Conservation (phyloP, 2,113 vertebrate genomes). For the Helogale parvula region DNA sequence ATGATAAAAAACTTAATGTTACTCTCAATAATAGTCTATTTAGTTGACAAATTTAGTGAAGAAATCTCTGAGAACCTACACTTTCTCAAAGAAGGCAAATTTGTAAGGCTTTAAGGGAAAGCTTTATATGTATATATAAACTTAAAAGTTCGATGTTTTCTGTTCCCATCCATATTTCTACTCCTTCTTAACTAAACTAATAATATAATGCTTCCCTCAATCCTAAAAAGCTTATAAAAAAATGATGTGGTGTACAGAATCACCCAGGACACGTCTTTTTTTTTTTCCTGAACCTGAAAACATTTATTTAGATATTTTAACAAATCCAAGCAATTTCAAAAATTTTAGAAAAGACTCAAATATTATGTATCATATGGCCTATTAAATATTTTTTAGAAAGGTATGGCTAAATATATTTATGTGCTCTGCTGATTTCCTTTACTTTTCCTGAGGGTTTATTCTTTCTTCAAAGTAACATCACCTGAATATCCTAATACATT, state of each 20-base stretch:
- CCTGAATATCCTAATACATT: neutral
- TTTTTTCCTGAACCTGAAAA: neutral
- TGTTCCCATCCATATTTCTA: neutral
- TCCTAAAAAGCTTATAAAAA: neutral
- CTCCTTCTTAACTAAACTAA: neutral
- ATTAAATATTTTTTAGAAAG: neutral
- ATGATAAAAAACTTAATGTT: neutral
- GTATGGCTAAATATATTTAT: conserved; percentile 33
- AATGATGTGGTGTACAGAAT: neutral
- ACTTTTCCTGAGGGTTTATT: neutral
- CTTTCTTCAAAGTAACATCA: conserved; percentile 19
- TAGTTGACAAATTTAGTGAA: neutral
- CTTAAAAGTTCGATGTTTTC: neutral
- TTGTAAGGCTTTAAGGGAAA: neutral
- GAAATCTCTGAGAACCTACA: neutral
- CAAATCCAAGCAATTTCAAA: neutral
- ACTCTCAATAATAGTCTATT: neutral
- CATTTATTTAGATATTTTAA: neutral
- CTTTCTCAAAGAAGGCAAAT: neutral
- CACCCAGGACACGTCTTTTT: neutral
- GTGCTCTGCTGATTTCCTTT: neutral
- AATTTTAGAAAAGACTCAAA: neutral
- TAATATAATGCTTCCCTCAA: neutral
- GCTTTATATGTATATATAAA: neutral
- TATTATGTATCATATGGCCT: neutral